Evolutionary conservation across 2,888 invertebrate genomes (phyloP).

Genomic region (Hemaris fuciformis): DNA sequence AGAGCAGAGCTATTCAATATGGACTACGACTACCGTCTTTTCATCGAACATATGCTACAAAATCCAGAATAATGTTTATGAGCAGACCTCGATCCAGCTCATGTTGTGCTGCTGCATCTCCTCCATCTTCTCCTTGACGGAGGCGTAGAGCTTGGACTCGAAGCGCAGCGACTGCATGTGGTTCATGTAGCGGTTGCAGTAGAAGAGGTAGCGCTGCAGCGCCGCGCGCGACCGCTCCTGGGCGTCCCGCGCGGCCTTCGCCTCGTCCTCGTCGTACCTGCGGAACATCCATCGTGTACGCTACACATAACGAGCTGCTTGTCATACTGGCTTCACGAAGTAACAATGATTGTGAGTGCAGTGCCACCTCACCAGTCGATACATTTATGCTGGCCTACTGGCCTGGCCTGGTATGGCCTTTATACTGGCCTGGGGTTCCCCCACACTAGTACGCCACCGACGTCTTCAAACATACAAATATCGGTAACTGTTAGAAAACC

Average conservation of each 20-base stretch:
- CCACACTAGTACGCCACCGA: no score
- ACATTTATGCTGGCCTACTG: no score
- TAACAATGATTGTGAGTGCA: no score
- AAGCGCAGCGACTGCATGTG: constrained; percentile 99
- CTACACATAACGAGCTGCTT: no score
- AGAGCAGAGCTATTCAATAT: no score
- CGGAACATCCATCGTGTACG: no score
- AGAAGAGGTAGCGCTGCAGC: constrained; percentile 97
- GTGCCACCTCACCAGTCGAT: no score
- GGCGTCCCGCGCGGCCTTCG: constrained; percentile 96
- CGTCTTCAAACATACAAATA: no score
- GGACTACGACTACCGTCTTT: not conserved
- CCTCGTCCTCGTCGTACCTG: constrained; percentile 96
- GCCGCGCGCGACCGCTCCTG: constrained; percentile 97
- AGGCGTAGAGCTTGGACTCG: constrained; percentile 97
- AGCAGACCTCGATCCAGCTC: constrained; percentile 98
- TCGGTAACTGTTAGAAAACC: no score
- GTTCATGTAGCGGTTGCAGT: constrained; percentile 99
- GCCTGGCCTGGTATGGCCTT: no score
- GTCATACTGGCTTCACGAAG: no score
- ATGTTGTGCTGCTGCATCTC: constrained; percentile 99
- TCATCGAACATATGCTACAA: not conserved
- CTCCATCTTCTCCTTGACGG: constrained; percentile 98
- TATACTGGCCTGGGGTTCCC: no score
- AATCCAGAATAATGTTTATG: not conserved